Percentiles rank a stretch among this genome's conserved stretches.
These are phyloP conservation scores for Lymantria monacha DNA, from an alignment of 2,888 invertebrate genomes.

Conservation along the genomic window DNA sequence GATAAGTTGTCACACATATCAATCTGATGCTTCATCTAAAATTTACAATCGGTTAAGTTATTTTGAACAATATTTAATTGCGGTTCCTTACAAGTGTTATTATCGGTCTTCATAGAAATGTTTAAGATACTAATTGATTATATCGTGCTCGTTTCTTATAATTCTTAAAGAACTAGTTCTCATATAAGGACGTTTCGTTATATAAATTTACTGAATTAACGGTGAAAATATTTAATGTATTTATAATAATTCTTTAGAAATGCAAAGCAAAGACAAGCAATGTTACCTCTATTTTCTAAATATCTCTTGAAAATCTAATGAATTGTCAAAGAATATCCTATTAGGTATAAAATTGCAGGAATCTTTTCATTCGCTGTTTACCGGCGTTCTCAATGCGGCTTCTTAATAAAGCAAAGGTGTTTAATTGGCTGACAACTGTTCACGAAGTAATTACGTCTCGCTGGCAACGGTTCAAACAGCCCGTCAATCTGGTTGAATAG, in stretches of 20 bases:
- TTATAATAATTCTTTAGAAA: no score
- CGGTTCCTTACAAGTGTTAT: no score
- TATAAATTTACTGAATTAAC: no score
- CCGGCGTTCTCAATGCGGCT: conserved; percentile 51
- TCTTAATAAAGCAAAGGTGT: conserved; percentile 82
- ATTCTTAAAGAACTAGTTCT: no score
- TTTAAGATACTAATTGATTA: no score
- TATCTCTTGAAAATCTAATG: conserved; percentile 15
- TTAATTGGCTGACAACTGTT: conserved; percentile 82
- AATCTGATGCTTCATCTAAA: not conserved
- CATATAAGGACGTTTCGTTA: no score
- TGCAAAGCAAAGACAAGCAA: not conserved
- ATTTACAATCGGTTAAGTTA: not conserved
- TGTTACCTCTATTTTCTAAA: conserved; percentile 3
- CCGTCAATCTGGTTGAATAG: conserved; percentile 66
- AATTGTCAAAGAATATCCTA: conserved; percentile 18
- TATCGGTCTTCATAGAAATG: no score
- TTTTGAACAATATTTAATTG: no score
- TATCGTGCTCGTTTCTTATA: no score
- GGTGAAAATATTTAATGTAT: no score
- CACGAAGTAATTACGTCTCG: conserved; percentile 77
- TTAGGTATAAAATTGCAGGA: conserved; percentile 33
- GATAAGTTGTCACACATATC: not conserved
- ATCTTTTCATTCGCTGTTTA: conserved; percentile 43
- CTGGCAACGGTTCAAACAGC: conserved; percentile 69